phyloP scores from a whole-genome alignment of 2,888 invertebrate species.

The Trissolcus japonicus region DNA sequence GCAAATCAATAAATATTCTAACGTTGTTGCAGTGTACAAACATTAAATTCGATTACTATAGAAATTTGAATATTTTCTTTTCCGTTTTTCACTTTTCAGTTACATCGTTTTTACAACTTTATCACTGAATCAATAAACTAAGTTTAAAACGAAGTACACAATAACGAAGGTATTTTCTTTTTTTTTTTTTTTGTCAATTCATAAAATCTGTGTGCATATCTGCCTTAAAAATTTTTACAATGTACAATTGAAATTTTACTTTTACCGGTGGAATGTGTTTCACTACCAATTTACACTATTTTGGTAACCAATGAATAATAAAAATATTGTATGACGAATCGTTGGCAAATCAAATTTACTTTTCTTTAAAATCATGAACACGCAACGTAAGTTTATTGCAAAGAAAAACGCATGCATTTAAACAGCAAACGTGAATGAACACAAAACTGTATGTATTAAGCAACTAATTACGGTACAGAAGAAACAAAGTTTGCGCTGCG shows the following conservation, averaged over 20 bases:
- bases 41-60: constrained; percentile 3
- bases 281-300: too few relatives aligned
- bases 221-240: not conserved
- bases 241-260: not conserved
- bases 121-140: too few relatives aligned
- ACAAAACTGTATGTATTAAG: constrained; percentile 33
- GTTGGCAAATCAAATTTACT: too few relatives aligned
- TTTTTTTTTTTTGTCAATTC: too few relatives aligned
- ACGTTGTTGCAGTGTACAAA: constrained; percentile 21
- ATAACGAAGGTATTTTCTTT: too few relatives aligned
- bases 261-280: too few relatives aligned
- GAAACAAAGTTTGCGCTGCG: constrained; percentile 22
- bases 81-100: too few relatives aligned
- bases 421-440: constrained; percentile 34
- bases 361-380: not conserved
- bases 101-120: too few relatives aligned
- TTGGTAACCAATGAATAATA: too few relatives aligned
- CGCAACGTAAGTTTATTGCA: constrained; percentile 18
- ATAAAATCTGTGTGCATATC: too few relatives aligned
- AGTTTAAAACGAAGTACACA: too few relatives aligned
- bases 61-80: not conserved
- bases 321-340: too few relatives aligned
- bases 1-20: not conserved
- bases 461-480: constrained; percentile 18
- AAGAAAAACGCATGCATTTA: constrained; percentile 30